A percentile compares a stretch with the other conserved stretches of the same genome.
These are phyloP conservation scores for Microtus richardsoni DNA, from an alignment of 2,113 vertebrate genomes.

Conservation along the genomic window DNA sequence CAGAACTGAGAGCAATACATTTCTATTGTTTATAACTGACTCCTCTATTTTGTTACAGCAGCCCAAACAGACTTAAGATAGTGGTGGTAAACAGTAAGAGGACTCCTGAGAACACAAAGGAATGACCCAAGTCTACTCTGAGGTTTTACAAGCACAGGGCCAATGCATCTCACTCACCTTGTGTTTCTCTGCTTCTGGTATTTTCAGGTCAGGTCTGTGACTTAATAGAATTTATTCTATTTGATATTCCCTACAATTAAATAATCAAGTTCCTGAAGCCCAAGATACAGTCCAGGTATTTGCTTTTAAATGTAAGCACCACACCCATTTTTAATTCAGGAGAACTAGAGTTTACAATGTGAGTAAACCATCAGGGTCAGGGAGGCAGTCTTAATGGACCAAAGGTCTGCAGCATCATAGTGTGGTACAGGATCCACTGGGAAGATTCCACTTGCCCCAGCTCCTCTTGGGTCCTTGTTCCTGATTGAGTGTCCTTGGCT, in stretches of 20 bases:
- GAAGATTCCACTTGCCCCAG: not conserved
- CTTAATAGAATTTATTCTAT: not conserved
- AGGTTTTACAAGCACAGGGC: not conserved
- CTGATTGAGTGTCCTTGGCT: not conserved
- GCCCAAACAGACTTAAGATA: no score
- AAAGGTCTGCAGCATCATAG: slow-evolving; percentile 48
- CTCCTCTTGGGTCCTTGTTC: slow-evolving; percentile 47
- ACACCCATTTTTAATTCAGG: not conserved
- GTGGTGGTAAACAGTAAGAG: no score
- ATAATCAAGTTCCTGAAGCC: not conserved
- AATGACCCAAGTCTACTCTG: not conserved
- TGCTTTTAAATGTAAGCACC: not conserved
- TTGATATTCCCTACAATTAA: not conserved
- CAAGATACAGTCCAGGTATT: not conserved
- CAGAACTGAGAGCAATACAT: not conserved
- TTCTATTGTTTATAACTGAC: not conserved
- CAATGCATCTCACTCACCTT: not conserved
- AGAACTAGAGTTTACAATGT: not conserved
- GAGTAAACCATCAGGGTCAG: not conserved
- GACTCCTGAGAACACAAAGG: not conserved
- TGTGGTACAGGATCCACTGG: not conserved
- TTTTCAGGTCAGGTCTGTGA: not conserved
- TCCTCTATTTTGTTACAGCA: not conserved
- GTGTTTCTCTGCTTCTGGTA: not conserved
- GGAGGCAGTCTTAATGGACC: not conserved